Evolutionary conservation across 2,888 invertebrate species (phyloP).

Genomic region (Papilio demoleus): DNA sequence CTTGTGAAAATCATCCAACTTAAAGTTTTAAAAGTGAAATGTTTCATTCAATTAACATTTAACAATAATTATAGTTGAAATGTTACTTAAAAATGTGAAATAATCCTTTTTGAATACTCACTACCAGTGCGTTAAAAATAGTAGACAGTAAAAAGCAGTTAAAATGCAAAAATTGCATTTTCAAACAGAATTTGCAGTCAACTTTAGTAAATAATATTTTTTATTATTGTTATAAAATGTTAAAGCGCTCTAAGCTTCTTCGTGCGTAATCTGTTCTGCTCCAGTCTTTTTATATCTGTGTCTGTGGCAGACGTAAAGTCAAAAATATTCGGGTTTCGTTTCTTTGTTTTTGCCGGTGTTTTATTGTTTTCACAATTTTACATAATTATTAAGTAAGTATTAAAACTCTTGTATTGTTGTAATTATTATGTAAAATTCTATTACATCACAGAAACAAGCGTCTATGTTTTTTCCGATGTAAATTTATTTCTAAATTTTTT

Average conservation of each 20-base stretch:
- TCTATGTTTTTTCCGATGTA: not conserved
- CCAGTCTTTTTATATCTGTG: not conserved
- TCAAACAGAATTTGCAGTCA: too few species aligned
- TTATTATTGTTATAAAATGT: too few species aligned
- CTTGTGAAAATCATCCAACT: not conserved
- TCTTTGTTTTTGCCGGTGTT: conserved; percentile 50
- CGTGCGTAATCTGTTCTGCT: not conserved
- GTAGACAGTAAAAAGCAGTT: not conserved
- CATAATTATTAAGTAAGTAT: conserved; percentile 32
- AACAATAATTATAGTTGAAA: not conserved
- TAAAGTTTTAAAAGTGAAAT: not conserved
- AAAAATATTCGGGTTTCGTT: conserved; percentile 17
- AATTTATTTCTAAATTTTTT: not conserved
- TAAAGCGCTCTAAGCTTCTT: too few species aligned
- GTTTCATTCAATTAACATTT: not conserved
- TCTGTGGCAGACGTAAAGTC: not conserved
- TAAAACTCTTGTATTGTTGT: conserved; percentile 20
- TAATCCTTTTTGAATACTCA: not conserved
- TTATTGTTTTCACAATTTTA: conserved; percentile 46
- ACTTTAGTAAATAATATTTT: too few species aligned
- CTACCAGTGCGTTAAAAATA: not conserved
- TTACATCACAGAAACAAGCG: not conserved
- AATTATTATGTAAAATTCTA: conserved; percentile 1
- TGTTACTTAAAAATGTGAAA: not conserved
- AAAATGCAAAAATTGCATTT: too few species aligned